Percentiles rank a stretch among this genome's conserved stretches.
Conservation (phyloP, 92 coral and sea anemone genomes). For the Galaxea fascicularis region DNA sequence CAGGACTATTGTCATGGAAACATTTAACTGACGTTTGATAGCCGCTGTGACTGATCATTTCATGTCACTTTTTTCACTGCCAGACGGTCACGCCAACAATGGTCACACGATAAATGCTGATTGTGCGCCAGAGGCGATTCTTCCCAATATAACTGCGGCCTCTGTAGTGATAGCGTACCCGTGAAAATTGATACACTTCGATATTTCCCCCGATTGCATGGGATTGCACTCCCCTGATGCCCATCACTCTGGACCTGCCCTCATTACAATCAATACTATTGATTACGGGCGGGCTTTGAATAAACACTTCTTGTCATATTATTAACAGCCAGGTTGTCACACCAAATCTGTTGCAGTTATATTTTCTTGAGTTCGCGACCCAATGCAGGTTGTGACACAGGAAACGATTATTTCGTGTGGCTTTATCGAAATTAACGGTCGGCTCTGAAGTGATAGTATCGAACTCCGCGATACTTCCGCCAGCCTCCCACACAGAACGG, state of each 20-base stretch:
- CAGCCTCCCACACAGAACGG: background rate
- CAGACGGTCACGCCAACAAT: conserved; percentile 5
- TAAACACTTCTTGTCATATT: background rate
- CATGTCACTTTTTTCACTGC: too few species aligned
- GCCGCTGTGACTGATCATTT: background rate
- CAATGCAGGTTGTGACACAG: background rate
- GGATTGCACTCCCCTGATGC: background rate
- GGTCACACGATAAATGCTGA: background rate
- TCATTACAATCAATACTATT: too few species aligned
- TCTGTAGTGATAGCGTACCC: background rate
- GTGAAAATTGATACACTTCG: conserved; percentile 3
- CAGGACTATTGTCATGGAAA: too few species aligned
- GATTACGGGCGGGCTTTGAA: too few species aligned
- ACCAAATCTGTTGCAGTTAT: too few species aligned
- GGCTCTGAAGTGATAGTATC: background rate
- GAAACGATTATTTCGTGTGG: background rate
- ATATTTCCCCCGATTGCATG: background rate
- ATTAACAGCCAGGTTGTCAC: too few species aligned
- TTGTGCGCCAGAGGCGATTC: conserved; percentile 1
- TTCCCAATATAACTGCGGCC: background rate
- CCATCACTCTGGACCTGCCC: too few species aligned
- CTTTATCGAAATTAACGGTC: background rate
- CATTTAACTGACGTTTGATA: too few species aligned
- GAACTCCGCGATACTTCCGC: background rate
- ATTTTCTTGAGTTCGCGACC: background rate